A percentile compares a stretch with the other conserved stretches of the same genome.
These are phyloP conservation scores for Oriolus oriolus DNA, from an alignment of 2,113 vertebrate genomes.

Conservation along the genomic window DNA sequence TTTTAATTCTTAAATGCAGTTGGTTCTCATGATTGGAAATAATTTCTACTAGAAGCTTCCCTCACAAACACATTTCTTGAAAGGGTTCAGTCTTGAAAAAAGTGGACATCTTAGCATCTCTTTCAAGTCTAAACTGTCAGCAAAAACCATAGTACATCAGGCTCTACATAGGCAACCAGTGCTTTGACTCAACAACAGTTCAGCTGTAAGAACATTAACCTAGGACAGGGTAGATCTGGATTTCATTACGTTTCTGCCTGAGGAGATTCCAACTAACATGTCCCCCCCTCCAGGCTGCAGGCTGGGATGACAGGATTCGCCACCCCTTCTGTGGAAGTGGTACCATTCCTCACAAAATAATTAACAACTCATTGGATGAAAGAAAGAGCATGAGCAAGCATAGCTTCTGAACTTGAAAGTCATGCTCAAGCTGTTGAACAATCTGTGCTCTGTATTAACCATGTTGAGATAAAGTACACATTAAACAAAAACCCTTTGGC, in stretches of 20 bases:
- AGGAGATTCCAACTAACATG: neutral
- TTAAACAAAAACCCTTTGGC: neutral
- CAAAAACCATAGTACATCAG: neutral
- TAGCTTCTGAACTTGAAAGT: neutral
- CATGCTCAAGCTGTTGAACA: neutral
- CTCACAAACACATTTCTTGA: neutral
- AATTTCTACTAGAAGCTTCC: neutral
- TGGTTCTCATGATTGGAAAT: neutral
- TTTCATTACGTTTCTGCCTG: neutral
- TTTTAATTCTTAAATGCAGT: neutral
- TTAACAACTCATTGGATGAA: neutral
- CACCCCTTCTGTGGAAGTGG: neutral
- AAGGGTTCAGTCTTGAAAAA: neutral
- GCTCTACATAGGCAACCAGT: neutral
- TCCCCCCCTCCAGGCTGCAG: neutral
- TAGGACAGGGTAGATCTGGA: neutral
- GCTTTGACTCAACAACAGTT: neutral
- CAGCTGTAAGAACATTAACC: neutral
- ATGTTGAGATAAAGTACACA: neutral
- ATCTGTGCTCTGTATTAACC: neutral
- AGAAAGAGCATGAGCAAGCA: neutral
- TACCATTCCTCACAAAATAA: neutral
- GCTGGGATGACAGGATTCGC: neutral
- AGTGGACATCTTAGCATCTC: neutral
- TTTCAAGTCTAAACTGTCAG: neutral